A percentile compares a stretch with the other conserved stretches of the same genome.
Conservation (phyloP, 2,797 vertebrate species). For the Mormyrops boulengeri region DNA sequence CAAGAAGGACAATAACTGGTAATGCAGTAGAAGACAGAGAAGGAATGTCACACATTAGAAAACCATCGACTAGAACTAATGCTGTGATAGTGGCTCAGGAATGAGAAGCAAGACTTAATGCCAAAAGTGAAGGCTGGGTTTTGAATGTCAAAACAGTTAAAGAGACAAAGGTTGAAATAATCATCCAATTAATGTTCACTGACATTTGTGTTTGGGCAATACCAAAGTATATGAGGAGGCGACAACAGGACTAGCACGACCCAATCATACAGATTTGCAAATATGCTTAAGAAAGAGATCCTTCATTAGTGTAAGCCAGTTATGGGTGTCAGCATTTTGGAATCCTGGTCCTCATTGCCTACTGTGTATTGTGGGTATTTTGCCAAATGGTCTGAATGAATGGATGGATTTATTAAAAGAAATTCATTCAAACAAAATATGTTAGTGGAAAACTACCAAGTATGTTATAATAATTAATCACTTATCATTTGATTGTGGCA, state of each 20-base stretch:
- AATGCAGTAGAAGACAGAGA: background rate
- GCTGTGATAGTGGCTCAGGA: background rate
- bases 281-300: background rate
- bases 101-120: background rate
- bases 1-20: background rate
- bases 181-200: background rate
- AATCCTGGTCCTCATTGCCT: background rate
- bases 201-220: background rate
- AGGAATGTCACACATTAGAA: background rate
- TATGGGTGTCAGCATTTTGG: background rate
- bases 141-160: background rate
- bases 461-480: background rate
- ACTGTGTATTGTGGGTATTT: background rate
- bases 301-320: background rate
- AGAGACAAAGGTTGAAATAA: background rate
- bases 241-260: background rate
- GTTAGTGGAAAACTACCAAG: background rate
- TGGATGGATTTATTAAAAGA: background rate
- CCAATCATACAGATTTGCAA: background rate
- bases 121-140: background rate
- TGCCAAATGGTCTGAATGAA: background rate
- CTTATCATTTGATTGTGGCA: background rate
- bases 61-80: background rate
- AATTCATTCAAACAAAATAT: background rate
- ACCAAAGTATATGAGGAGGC: background rate